Evolutionary conservation across 2,888 invertebrate genomes (phyloP).

Genomic region (Psylliodes chrysocephalus): DNA sequence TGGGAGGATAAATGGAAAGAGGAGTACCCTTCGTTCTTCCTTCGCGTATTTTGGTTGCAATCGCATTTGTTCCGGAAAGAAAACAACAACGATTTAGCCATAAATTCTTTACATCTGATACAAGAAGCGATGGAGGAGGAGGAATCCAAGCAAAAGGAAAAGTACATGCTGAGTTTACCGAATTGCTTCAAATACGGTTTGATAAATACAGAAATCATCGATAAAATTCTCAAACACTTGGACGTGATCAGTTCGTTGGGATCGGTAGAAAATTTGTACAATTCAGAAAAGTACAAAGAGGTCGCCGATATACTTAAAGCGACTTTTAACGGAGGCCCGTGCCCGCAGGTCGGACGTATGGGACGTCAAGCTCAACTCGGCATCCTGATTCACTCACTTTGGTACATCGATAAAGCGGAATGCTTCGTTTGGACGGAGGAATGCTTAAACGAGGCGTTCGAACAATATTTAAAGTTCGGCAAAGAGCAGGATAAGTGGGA

Average conservation of each 20-base stretch:
- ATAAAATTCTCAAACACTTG: slow-evolving; percentile 66
- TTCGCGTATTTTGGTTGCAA: slow-evolving; percentile 68
- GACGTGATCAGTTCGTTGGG: slow-evolving; percentile 70
- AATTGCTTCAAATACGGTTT: slow-evolving; percentile 67
- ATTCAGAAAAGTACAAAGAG: slow-evolving; percentile 72
- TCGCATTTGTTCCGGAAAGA: slow-evolving; percentile 68
- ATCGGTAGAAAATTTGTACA: slow-evolving; percentile 75
- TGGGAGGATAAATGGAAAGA: slow-evolving; percentile 63
- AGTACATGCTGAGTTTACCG: slow-evolving; percentile 63
- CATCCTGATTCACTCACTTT: slow-evolving; percentile 64
- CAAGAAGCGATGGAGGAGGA: slow-evolving; percentile 43
- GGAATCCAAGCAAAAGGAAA: slow-evolving; percentile 47
- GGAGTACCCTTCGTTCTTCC: slow-evolving; percentile 64
- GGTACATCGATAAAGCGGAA: slow-evolving; percentile 65
- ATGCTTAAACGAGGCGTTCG: slow-evolving; percentile 79
- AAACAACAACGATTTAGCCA: slow-evolving; percentile 66
- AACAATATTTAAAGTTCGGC: slow-evolving; percentile 63
- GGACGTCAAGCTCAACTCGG: slow-evolving; percentile 67
- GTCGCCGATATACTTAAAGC: slow-evolving; percentile 75
- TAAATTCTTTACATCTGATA: slow-evolving; percentile 64
- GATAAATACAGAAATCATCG: slow-evolving; percentile 64
- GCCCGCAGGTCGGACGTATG: slow-evolving; percentile 65
- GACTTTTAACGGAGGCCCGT: slow-evolving; percentile 67
- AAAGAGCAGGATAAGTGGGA: slow-evolving; percentile 63
- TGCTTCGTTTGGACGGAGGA: slow-evolving; percentile 83